These are phyloP conservation scores for Picus viridis DNA, from an alignment of 2,797 vertebrate genomes.

Conservation along the genomic window DNA sequence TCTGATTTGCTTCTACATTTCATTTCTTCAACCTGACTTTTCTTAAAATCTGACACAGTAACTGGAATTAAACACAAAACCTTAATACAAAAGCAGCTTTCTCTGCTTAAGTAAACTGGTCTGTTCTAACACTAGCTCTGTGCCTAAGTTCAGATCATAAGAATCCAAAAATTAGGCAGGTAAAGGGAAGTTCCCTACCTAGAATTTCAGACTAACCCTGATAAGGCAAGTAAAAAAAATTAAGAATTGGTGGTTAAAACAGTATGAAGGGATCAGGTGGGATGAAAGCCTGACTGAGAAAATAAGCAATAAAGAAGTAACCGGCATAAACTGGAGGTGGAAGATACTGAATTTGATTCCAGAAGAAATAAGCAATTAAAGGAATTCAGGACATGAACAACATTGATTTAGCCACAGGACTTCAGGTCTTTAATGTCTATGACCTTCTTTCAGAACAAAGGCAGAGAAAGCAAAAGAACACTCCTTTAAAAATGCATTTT, in stretches of 20 bases:
- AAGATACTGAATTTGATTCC: not conserved
- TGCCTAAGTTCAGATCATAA: not conserved
- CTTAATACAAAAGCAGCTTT: not conserved
- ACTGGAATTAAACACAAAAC: not conserved
- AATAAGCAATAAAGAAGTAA: not conserved
- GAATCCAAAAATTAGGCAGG: not conserved
- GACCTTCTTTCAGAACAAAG: slow-evolving; percentile 9
- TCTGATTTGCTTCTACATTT: not conserved
- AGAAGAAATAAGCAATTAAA: slow-evolving; percentile 12
- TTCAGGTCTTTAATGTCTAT: not conserved
- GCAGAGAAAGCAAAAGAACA: not conserved
- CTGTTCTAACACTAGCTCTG: not conserved
- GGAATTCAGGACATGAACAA: not conserved
- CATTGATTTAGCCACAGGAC: not conserved
- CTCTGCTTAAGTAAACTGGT: not conserved
- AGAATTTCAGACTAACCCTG: not conserved
- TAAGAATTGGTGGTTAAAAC: not conserved
- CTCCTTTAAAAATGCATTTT: not conserved
- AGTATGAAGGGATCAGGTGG: not conserved
- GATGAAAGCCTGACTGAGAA: not conserved
- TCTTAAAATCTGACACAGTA: not conserved
- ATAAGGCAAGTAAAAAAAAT: not conserved
- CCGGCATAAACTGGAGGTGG: not conserved
- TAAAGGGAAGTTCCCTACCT: not conserved
- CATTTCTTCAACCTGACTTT: not conserved